These are phyloP conservation scores for Gymnobelideus leadbeateri DNA, from an alignment of 2,113 vertebrate species.

Conservation along the genomic window DNA sequence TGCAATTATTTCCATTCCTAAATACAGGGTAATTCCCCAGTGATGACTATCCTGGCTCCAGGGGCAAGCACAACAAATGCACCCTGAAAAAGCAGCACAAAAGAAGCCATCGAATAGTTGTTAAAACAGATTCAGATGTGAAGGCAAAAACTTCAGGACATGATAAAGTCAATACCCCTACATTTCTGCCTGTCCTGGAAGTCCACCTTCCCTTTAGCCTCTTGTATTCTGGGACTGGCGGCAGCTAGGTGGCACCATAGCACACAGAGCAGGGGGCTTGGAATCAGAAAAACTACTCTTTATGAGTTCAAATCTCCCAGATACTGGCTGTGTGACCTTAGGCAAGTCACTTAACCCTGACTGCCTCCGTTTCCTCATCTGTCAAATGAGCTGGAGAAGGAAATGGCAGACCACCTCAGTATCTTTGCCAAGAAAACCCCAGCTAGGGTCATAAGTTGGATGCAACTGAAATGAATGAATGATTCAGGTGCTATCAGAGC, in stretches of 20 bases:
- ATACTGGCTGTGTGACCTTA: not conserved
- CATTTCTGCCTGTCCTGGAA: not conserved
- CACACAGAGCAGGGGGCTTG: not conserved
- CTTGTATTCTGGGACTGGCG: rapidly evolving
- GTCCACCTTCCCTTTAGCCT: not conserved
- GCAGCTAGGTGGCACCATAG: too few relatives aligned
- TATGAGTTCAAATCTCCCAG: not conserved
- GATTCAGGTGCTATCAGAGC: not conserved
- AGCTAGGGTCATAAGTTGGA: not conserved
- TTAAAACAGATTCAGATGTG: not conserved
- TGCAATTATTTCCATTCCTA: not conserved
- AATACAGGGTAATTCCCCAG: not conserved
- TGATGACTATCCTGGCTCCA: not conserved
- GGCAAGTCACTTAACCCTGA: too few relatives aligned
- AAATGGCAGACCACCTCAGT: not conserved
- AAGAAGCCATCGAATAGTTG: not conserved
- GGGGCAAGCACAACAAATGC: not conserved
- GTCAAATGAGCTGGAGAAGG: too few relatives aligned
- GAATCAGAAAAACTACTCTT: not conserved
- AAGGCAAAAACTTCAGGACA: not conserved
- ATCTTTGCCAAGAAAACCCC: not conserved
- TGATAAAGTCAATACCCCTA: not conserved
- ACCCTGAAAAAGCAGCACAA: not conserved
- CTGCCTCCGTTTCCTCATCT: too few relatives aligned
- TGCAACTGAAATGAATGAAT: not conserved